Evolutionary conservation across 2,888 invertebrate genomes (phyloP), one percentile per base, ranked within the genome.

Genomic region (Habroteleia sp.): DNA sequence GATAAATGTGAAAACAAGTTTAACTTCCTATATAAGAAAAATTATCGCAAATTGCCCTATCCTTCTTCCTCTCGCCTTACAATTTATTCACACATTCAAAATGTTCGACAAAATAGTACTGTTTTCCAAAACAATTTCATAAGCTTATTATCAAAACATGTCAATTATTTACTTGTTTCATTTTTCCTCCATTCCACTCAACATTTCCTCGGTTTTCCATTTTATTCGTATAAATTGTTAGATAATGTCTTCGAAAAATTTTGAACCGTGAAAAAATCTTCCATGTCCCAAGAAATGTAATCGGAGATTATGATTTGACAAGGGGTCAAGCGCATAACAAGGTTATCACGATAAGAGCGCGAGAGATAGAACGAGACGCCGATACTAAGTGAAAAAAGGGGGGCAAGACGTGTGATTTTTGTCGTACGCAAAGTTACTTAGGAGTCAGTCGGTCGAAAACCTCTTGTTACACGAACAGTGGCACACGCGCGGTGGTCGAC

Each of bases 261-360:
- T 14, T 6, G 10, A 29, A 3, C 29, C 37, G 14, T 42, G 20
- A 44, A 42, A 46, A 73, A 74, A 56, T 35, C 11, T 33, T 52
- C 31, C 66, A 20, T 52, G 71, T 71, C 66, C 66, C 10, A 56
- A 46, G 54, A 42, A 42, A 60, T 54, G 17, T 71, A 72, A 72
- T 78, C 79, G 71, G 81, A 83, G 82, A 84, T 85, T 82, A 83
- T 81, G 78, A 79, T 76, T 73, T 73, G 65, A 72, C 54, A 63
- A 72, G 52, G 73, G 86, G 83, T 86, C 86, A 85, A 81, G 80
- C 76, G 60, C 75, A 77, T 73, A 75, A 72, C 73, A 81, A 81
- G 87, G 87, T 87, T 87, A 87, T 87, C 87, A 29, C 60, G 58
- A 75, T 58, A 74, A 74, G 33, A 52, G 48, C 27, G 0, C 23